A percentile compares a stretch with the other conserved stretches of the same genome.
Conservation (phyloP, 2,797 vertebrate species). For the Spondyliosoma cantharus region DNA sequence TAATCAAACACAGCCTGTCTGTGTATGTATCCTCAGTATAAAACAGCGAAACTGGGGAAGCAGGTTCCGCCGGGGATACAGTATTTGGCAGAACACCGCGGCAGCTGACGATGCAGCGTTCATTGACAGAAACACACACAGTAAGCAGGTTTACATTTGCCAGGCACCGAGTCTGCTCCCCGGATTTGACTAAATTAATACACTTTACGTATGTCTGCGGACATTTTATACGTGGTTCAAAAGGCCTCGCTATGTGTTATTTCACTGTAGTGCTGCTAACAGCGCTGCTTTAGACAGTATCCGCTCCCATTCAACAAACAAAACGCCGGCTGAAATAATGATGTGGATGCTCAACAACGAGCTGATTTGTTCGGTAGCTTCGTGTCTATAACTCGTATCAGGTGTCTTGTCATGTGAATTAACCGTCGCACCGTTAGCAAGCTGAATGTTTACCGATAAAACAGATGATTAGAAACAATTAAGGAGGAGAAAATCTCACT, state of each 20-base stretch:
- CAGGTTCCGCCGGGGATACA: neutral
- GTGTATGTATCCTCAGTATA: neutral
- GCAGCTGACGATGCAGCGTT: slow-evolving; percentile 41
- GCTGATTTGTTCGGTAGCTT: accelerated
- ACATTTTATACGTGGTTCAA: too few species aligned
- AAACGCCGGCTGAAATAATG: slow-evolving; percentile 32
- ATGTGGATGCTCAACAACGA: slow-evolving; percentile 7
- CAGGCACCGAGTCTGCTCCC: neutral
- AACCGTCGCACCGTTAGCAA: accelerated
- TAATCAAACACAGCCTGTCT: neutral
- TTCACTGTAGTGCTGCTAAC: neutral
- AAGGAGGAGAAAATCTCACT: slow-evolving; percentile 56
- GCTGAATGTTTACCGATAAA: accelerated
- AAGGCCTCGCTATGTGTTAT: neutral
- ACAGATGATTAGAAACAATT: neutral
- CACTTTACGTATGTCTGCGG: neutral
- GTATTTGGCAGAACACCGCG: slow-evolving; percentile 23
- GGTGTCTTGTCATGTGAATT: accelerated
- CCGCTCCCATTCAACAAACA: slow-evolving; percentile 16
- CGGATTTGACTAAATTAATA: neutral
- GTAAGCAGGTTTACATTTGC: slow-evolving; percentile 34
- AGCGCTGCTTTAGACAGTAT: neutral
- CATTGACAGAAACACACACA: slow-evolving; percentile 22
- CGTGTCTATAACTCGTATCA: neutral
- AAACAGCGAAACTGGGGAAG: neutral